Percentiles rank a stretch among this genome's conserved stretches.
Evolutionary conservation across 2,113 vertebrate genomes (phyloP).

Genomic region (Actenoides hombroni): DNA sequence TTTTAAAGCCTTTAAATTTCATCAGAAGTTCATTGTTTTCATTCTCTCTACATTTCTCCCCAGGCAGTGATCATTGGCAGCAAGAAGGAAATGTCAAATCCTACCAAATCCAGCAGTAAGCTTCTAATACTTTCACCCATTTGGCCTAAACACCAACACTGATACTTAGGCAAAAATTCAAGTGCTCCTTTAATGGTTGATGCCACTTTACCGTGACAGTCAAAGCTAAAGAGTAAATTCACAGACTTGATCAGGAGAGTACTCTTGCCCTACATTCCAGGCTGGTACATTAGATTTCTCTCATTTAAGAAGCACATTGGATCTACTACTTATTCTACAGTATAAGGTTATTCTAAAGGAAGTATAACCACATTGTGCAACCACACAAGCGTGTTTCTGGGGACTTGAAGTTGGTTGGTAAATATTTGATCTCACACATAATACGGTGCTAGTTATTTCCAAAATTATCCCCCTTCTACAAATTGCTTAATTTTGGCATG

Average conservation of each 20-base stretch:
- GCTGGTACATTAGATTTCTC: neutral
- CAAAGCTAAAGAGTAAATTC: neutral
- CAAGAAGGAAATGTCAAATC: slow-evolving; percentile 12
- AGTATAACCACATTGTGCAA: neutral
- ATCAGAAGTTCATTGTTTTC: neutral
- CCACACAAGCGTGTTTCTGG: neutral
- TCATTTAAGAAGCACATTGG: neutral
- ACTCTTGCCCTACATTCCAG: neutral
- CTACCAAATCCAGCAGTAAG: neutral
- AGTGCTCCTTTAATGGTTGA: neutral
- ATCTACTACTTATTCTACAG: neutral
- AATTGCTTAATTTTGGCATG: neutral
- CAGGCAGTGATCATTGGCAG: neutral
- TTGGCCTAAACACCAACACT: neutral
- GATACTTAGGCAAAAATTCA: neutral
- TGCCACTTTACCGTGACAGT: neutral
- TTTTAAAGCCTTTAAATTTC: neutral
- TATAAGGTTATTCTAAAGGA: neutral
- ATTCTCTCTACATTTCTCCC: neutral
- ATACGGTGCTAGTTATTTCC: neutral
- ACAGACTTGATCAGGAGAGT: neutral
- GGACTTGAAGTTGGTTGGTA: neutral
- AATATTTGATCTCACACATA: neutral
- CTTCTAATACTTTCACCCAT: neutral
- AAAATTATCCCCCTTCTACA: neutral